Conservation (phyloP, 1,140 invertebrate genomes). For the Geopemphigus sp. region DNA sequence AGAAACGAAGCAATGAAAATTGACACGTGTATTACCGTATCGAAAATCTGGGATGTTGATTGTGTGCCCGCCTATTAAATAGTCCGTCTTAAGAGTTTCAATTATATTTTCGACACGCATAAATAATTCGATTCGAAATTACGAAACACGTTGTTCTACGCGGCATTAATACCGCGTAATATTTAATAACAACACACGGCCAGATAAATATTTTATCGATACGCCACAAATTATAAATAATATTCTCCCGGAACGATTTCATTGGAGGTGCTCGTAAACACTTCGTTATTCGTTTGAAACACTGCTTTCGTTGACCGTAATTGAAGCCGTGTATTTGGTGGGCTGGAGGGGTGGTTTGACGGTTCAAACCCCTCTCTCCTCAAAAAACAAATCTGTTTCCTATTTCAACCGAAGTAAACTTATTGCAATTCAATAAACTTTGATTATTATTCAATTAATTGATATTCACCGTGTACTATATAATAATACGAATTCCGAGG, state of each 20-base stretch:
- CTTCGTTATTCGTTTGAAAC: too few relatives aligned
- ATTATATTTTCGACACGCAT: constrained; percentile 20
- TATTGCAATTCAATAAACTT: too few relatives aligned
- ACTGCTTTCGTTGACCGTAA: background rate
- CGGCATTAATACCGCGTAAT: constrained; percentile 9
- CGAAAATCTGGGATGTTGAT: constrained; percentile 18
- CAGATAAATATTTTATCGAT: background rate
- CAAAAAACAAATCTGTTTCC: too few relatives aligned
- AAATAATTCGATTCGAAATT: constrained; percentile 19
- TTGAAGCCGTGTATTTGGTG: too few relatives aligned
- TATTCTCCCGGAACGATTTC: background rate
- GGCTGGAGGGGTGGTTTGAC: too few relatives aligned
- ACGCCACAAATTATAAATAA: background rate
- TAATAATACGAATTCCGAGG: too few relatives aligned
- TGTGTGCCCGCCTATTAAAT: background rate
- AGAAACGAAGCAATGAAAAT: constrained; percentile 18
- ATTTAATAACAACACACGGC: background rate
- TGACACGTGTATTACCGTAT: constrained; percentile 34
- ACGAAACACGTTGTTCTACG: background rate
- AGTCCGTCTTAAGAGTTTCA: background rate
- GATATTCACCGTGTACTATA: too few relatives aligned
- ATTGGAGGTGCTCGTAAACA: background rate
- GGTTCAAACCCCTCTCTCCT: too few relatives aligned
- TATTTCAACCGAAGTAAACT: too few relatives aligned
- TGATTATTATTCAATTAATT: too few relatives aligned